Conservation (phyloP, 1,140 invertebrate genomes). For the Homarus americanus region DNA sequence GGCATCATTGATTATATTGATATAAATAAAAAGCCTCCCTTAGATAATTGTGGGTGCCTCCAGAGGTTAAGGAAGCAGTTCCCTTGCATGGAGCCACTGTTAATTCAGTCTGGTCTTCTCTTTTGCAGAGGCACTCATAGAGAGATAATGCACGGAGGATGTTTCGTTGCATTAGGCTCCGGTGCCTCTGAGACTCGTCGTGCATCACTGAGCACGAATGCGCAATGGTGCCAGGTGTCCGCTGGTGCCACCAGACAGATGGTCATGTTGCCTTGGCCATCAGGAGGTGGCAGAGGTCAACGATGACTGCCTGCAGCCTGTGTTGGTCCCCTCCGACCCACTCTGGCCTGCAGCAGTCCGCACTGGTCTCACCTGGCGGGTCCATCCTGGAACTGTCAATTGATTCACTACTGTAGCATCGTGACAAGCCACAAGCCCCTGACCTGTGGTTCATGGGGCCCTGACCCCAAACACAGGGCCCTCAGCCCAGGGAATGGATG, state of each 20-base stretch:
- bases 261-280: slow-evolving; percentile 67
- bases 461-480: slow-evolving; percentile 66
- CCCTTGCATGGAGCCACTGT: slow-evolving; percentile 71
- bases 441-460: slow-evolving; percentile 67
- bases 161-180: slow-evolving; percentile 73
- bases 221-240: slow-evolving; percentile 59
- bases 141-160: slow-evolving; percentile 74
- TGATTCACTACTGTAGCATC: slow-evolving; percentile 70
- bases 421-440: slow-evolving; percentile 70
- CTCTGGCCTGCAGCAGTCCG: slow-evolving; percentile 70
- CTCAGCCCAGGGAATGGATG: slow-evolving; percentile 68
- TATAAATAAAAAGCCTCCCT: slow-evolving; percentile 42
- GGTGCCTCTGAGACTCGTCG: slow-evolving; percentile 72
- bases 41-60: slow-evolving; percentile 46
- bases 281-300: slow-evolving; percentile 73
- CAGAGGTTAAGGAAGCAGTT: slow-evolving; percentile 71
- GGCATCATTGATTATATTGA: slow-evolving; percentile 45
- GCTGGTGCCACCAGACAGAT: slow-evolving; percentile 63
- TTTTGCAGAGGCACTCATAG: slow-evolving; percentile 73
- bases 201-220: slow-evolving; percentile 69
- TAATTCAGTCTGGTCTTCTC: slow-evolving; percentile 73
- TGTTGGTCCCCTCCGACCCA: slow-evolving; percentile 64
- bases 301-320: slow-evolving; percentile 71
- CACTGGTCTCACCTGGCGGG: slow-evolving; percentile 65
- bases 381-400: slow-evolving; percentile 67